Evolutionary conservation across 2,888 invertebrate species (phyloP).

Genomic region (Piscicola geometra): DNA sequence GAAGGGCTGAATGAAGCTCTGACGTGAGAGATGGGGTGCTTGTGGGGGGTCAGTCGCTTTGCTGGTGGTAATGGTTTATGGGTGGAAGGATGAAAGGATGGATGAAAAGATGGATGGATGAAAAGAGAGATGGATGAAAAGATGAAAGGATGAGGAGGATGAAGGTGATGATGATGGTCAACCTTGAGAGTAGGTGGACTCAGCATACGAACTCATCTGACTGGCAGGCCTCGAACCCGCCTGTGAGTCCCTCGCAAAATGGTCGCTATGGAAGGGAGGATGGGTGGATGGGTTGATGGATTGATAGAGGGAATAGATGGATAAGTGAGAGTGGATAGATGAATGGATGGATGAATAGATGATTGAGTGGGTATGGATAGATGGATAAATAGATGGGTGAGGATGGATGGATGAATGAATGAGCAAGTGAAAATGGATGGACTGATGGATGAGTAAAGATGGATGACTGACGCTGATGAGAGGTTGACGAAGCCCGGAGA

Average conservation of each 20-base stretch:
- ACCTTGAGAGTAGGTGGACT: conserved; percentile 11
- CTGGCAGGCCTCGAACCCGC: conserved; percentile 43
- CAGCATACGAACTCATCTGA: conserved; percentile 35
- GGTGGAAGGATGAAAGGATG: not conserved
- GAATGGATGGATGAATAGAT: not conserved
- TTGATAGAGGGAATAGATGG: not conserved
- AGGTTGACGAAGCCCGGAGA: conserved; percentile 25
- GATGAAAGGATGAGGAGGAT: too few relatives aligned
- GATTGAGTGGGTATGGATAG: too few relatives aligned
- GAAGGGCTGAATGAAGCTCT: conserved; percentile 53
- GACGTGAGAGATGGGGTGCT: conserved; percentile 76
- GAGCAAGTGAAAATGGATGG: not conserved
- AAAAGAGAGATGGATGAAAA: conserved; percentile 30
- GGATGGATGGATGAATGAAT: not conserved
- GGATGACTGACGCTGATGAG: conserved; percentile 29
- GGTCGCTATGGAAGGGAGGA: conserved; percentile 37
- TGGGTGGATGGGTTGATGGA: not conserved
- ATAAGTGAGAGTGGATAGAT: not conserved
- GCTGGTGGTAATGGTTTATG: not conserved
- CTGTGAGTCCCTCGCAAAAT: conserved; percentile 43
- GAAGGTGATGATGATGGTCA: too few relatives aligned
- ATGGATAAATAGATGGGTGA: not conserved
- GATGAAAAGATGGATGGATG: not conserved
- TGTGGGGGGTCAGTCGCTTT: conserved; percentile 71
- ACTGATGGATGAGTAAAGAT: not conserved